Evolutionary conservation across 2,797 vertebrate species (phyloP).

Genomic region (Scarus forsteni): DNA sequence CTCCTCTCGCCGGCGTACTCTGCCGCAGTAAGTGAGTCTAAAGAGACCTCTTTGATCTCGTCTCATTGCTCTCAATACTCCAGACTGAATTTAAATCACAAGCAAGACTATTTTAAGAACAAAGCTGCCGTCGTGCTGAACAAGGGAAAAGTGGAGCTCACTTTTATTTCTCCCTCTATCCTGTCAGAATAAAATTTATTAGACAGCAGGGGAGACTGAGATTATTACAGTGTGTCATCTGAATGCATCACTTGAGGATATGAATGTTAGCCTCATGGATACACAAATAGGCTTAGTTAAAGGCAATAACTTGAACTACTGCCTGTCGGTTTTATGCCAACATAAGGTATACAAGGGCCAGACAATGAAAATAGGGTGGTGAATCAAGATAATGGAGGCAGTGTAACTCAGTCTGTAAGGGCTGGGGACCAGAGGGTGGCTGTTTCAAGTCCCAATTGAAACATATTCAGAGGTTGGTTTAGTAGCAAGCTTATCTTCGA

Average conservation of each 20-base stretch:
- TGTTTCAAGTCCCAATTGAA: too few relatives aligned
- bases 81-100: constrained; percentile 81
- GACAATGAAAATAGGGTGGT: too few relatives aligned
- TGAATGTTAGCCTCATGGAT: constrained; percentile 16
- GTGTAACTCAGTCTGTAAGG: too few relatives aligned
- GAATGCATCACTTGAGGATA: constrained; percentile 11
- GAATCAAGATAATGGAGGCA: too few relatives aligned
- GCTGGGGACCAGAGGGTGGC: too few relatives aligned
- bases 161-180: constrained; percentile 58
- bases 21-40: constrained; percentile 78
- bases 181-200: constrained; percentile 57
- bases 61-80: constrained; percentile 79
- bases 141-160: constrained; percentile 65
- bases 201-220: constrained; percentile 29
- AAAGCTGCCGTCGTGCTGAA: constrained; percentile 77
- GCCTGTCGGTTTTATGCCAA: too few relatives aligned
- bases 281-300: not conserved
- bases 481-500: too few relatives aligned
- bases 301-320: too few relatives aligned
- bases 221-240: constrained; percentile 52
- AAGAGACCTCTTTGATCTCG: constrained; percentile 84
- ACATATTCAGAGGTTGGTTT: too few relatives aligned
- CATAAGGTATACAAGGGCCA: too few relatives aligned
- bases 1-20: constrained; percentile 58
- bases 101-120: constrained; percentile 81